phyloP scores from a whole-genome alignment of 2,888 invertebrate genomes.

The Diabrotica balteata region DNA sequence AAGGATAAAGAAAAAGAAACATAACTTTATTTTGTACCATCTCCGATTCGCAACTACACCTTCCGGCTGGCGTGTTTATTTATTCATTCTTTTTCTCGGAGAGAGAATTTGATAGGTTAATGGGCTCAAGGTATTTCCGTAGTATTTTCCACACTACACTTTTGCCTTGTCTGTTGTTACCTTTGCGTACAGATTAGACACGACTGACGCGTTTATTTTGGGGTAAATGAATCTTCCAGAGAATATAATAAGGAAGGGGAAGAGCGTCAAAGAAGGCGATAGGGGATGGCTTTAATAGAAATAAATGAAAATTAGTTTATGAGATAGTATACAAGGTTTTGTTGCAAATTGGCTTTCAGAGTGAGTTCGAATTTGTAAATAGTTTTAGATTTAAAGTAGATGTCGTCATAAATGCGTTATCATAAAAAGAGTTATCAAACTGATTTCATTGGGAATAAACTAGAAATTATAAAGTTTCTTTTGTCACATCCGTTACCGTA shows the following conservation, averaged over 20 bases:
- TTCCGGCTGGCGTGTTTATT: constrained; percentile 12
- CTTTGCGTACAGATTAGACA: constrained; percentile 14
- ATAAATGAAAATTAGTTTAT: background rate
- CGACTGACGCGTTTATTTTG: constrained; percentile 12
- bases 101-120: constrained; percentile 18
- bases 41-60: background rate
- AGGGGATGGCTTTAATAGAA: background rate
- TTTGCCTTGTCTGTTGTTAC: constrained; percentile 9
- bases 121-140: constrained; percentile 20
- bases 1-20: no score
- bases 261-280: background rate
- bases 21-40: no score
- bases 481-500: no score
- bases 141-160: constrained; percentile 12
- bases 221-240: constrained; percentile 9
- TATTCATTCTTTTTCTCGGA: constrained; percentile 18
- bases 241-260: constrained; percentile 5
- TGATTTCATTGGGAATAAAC: no score
- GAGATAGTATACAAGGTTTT: background rate
- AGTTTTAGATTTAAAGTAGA: no score
- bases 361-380: no score
- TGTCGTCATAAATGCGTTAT: no score
- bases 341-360: background rate
- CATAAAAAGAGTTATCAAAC: no score
- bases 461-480: no score